A percentile compares a stretch with the other conserved stretches of the same genome.
These are phyloP conservation scores for Augochlora pura DNA, from an alignment of 1,140 invertebrate species.

Conservation along the genomic window DNA sequence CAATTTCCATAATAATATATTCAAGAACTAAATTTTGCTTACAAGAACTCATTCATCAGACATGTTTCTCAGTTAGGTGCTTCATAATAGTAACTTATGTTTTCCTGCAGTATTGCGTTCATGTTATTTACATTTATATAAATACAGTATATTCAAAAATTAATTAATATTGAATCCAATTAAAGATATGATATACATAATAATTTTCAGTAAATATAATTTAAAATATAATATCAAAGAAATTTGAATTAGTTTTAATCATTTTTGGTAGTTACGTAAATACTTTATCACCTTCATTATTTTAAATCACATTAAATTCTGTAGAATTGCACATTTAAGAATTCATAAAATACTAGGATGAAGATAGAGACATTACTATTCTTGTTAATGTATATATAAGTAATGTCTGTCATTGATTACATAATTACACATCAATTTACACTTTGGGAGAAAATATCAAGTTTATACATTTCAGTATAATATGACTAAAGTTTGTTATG, in stretches of 20 bases:
- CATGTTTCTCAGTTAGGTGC: not conserved
- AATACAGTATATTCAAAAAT: not conserved
- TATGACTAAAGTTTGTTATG: constrained; percentile 7
- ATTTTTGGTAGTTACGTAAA: not conserved
- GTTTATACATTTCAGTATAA: constrained; percentile 22
- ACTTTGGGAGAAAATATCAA: constrained; percentile 24
- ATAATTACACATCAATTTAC: constrained; percentile 33
- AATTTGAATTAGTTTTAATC: not conserved
- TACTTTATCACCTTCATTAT: not conserved
- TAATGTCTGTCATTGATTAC: constrained; percentile 10
- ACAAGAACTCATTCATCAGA: not conserved
- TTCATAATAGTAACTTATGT: constrained; percentile 7
- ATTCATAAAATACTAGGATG: constrained; percentile 15
- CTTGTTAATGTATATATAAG: constrained; percentile 19
- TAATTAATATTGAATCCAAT: not conserved
- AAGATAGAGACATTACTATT: not conserved
- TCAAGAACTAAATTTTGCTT: not conserved
- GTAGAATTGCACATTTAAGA: constrained; percentile 15
- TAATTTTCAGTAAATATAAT: not conserved
- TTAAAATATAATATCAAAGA: not conserved
- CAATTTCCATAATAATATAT: not conserved
- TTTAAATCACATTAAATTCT: constrained; percentile 25
- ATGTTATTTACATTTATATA: constrained; percentile 2
- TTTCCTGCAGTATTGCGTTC: not conserved
- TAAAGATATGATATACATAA: constrained; percentile 11